phyloP scores from a whole-genome alignment of 2,888 invertebrate genomes.

The Lagria hirta region DNA sequence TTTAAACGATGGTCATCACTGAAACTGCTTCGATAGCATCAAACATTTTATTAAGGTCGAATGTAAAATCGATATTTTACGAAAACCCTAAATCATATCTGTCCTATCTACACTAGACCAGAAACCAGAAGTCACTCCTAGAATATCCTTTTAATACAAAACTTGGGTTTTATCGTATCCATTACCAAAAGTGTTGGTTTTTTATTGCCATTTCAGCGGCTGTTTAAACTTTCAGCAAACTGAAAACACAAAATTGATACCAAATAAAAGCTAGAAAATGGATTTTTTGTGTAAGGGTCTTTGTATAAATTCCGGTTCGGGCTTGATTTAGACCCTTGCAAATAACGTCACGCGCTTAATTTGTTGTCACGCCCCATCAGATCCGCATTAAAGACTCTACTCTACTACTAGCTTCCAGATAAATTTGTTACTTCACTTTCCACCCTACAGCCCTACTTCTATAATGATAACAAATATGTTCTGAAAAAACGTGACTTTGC shows the following conservation, averaged over 20 bases:
- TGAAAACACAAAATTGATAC: too few species aligned
- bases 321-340: conserved; percentile 11
- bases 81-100: conserved; percentile 6
- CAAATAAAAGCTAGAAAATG: too few species aligned
- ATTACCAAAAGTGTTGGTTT: neutral
- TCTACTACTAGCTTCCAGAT: too few species aligned
- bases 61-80: conserved; percentile 16
- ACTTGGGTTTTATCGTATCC: conserved; percentile 4
- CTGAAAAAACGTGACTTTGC: too few species aligned
- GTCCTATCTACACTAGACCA: neutral
- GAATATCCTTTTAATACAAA: conserved; percentile 6
- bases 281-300: too few species aligned
- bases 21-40: conserved; percentile 6
- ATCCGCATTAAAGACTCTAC: too few species aligned
- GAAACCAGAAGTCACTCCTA: neutral
- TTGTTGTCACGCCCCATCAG: conserved; percentile 20
- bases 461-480: too few species aligned
- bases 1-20: conserved; percentile 11
- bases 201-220: too few species aligned
- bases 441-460: too few species aligned
- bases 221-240: too few species aligned
- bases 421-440: too few species aligned
- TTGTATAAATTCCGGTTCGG: conserved; percentile 2
- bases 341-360: conserved; percentile 10
- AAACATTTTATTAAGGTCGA: conserved; percentile 14